Base-by-base conservation (phyloP, 2,797 vertebrate genomes). In the Dipus sagitta region DNA sequence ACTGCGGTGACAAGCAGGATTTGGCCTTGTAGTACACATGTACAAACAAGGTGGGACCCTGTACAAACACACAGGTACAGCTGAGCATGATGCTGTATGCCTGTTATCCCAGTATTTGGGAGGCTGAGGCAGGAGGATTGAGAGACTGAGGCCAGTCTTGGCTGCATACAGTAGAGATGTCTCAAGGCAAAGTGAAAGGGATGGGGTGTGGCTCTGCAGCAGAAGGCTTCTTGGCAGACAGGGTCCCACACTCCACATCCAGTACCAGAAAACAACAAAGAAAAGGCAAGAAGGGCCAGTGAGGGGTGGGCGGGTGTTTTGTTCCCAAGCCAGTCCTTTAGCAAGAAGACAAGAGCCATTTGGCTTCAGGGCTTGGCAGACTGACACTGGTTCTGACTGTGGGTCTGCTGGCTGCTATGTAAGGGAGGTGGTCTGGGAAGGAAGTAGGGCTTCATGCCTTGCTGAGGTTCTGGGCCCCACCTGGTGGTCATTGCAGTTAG, bases 401-500 rank as follows among this genome's bases (percentile, higher is more conserved):
- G 15, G 26, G 54, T 47, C 58, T 62, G 34, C 58, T n/a, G 34
- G 67, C 82, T 71, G 8, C 11, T 30, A 47, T 30, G n/a, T 58
- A 47, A 34, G 67, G 21, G n/a, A 75, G 21, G 60, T n/a, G 72
- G 28, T 38, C 60, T 11, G 23, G 14, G 86, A 24, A 32, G 47
- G 21, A 6, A 67, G 23, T 10, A 52, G 52, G 62, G 30, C 42
- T 77, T 24, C 54, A 58, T 17, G 2, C 17, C 14, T 58, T 58
- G 54, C 54, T 58, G 54, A 58, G 54, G 54, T 58, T 58, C 54
- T 67, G 75, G n/a, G 74, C 62, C 32, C 34, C 85, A 99, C 99
- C 98, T 98, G 98, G 92, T 99, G 98, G 90, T 99, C 99, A 6
- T 98, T 98, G 98, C 98, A 98, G 96, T 99, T 98, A 2, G 99